Percentiles rank a stretch among this genome's conserved stretches.
Conservation (phyloP, 2,797 vertebrate genomes). For the Anguilla anguilla region DNA sequence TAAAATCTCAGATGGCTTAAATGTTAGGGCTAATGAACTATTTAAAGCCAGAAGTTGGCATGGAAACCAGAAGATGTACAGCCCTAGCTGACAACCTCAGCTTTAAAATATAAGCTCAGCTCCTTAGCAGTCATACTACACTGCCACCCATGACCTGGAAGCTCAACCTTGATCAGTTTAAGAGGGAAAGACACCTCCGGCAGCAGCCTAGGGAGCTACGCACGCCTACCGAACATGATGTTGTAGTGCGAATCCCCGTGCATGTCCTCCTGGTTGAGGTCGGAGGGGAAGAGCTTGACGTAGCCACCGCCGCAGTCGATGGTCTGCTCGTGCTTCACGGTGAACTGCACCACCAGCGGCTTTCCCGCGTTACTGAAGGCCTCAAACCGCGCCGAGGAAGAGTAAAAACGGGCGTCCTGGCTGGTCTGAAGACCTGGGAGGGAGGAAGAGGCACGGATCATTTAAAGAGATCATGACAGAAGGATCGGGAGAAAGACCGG, state of each 20-base stretch:
- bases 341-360: conserved; percentile 76
- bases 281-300: conserved; percentile 79
- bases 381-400: conserved; percentile 76
- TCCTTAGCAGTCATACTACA: no score
- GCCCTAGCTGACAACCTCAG: no score
- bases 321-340: conserved; percentile 82
- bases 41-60: no score
- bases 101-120: no score
- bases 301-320: conserved; percentile 82
- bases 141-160: no score
- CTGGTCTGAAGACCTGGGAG: conserved; percentile 77
- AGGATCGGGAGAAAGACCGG: background rate
- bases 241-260: conserved; percentile 80
- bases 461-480: background rate
- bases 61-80: no score
- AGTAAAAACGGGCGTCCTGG: conserved; percentile 78
- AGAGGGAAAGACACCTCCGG: no score
- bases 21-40: no score
- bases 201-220: no score
- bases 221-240: conserved; percentile 77
- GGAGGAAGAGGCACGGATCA: background rate
- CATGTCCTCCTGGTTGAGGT: conserved; percentile 77
- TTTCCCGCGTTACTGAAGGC: conserved; percentile 79
- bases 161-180: no score
- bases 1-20: no score